Percentiles rank a stretch among this genome's conserved stretches.
Evolutionary conservation across 1,140 invertebrate genomes (phyloP).

Genomic region (Drosophila asahinai): DNA sequence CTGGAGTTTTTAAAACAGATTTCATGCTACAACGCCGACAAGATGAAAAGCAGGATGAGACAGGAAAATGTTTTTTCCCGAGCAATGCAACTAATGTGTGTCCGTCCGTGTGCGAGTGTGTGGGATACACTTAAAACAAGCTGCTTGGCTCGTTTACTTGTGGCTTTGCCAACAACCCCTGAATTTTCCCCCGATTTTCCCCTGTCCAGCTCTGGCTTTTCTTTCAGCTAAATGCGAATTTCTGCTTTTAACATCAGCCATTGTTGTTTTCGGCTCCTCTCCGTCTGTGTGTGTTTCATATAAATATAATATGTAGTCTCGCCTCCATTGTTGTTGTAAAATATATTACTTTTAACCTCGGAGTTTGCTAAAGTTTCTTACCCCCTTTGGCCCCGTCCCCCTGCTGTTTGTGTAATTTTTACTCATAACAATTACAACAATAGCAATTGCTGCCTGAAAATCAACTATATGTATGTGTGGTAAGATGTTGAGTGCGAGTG

Average conservation of each 20-base stretch:
- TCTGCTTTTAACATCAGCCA: constrained; percentile 77
- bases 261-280: constrained; percentile 47
- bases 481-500: not conserved
- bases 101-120: constrained; percentile 4
- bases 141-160: constrained; percentile 78
- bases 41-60: constrained; percentile 53
- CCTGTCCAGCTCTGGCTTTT: constrained; percentile 64
- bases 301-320: constrained; percentile 81
- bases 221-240: constrained; percentile 81
- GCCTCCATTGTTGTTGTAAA: constrained; percentile 69
- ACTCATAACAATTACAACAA: constrained; percentile 80
- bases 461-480: constrained; percentile 49
- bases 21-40: constrained; percentile 73
- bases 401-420: constrained; percentile 61
- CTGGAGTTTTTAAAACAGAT: constrained; percentile 72
- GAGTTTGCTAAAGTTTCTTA: constrained; percentile 22
- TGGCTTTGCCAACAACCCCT: constrained; percentile 57
- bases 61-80: constrained; percentile 24
- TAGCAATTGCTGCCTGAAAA: constrained; percentile 67
- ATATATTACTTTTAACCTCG: constrained; percentile 77
- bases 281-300: constrained; percentile 51
- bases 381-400: not conserved
- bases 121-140: constrained; percentile 71
- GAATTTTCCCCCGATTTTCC: constrained; percentile 7
- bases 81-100: constrained; percentile 41